phyloP scores from a whole-genome alignment of 1,140 invertebrate species.

The Triops longicaudatus region DNA sequence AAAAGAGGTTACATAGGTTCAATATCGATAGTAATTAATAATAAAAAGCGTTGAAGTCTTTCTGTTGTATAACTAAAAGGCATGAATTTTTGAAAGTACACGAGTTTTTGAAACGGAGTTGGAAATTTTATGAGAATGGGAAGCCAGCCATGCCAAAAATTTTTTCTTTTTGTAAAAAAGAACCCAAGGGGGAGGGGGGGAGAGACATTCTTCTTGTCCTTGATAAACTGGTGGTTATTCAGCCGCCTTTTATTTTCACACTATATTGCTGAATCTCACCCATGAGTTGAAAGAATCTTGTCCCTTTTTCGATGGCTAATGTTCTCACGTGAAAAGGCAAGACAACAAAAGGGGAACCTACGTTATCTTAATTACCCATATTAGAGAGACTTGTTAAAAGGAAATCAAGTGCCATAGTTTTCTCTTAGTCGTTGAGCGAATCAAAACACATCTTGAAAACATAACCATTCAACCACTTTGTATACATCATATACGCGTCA shows the following conservation, averaged over 20 bases:
- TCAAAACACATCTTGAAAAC: neutral
- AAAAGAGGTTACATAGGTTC: neutral
- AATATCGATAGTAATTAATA: neutral
- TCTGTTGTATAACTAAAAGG: neutral
- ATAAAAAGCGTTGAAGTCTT: neutral
- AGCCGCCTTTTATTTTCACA: neutral
- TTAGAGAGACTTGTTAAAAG: neutral
- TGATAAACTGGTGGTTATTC: neutral
- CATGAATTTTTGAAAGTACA: neutral
- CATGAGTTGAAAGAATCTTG: neutral
- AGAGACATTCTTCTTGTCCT: neutral
- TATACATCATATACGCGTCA: neutral
- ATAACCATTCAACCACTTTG: neutral
- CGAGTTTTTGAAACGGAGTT: no score
- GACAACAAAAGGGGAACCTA: neutral
- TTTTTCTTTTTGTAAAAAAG: neutral
- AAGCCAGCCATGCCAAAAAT: neutral
- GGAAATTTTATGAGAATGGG: neutral
- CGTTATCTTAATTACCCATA: neutral
- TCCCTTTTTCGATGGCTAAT: neutral
- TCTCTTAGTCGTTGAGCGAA: constrained; percentile 14
- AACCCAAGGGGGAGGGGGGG: neutral
- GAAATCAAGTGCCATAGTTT: constrained; percentile 12
- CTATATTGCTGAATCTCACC: constrained; percentile 11
- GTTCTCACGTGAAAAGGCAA: neutral